A percentile compares a stretch with the other conserved stretches of the same genome.
Evolutionary conservation across 2,888 invertebrate species (phyloP).

Genomic region (Colostygia pectinataria): DNA sequence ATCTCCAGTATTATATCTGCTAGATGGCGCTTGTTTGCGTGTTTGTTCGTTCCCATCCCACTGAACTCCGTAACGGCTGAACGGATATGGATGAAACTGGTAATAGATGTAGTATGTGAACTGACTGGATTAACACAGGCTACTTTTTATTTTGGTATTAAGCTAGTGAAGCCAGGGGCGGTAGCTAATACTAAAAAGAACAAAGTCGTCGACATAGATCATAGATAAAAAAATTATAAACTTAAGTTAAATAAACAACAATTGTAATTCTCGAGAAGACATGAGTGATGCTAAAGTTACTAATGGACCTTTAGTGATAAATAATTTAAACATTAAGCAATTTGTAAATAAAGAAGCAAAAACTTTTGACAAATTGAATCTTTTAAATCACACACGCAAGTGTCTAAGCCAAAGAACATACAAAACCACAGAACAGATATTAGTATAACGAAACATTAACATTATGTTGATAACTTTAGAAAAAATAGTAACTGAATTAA

Average conservation of each 20-base stretch:
- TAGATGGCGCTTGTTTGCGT: no score
- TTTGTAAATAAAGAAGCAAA: slow-evolving; percentile 55
- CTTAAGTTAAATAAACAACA: slow-evolving; percentile 30
- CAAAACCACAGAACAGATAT: slow-evolving; percentile 46
- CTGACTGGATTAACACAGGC: no score
- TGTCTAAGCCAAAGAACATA: slow-evolving; percentile 37
- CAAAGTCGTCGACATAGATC: no score
- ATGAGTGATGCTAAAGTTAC: slow-evolving; percentile 54
- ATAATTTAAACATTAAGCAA: slow-evolving; percentile 50
- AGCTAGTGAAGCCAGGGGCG: no score
- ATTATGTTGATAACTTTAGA: no score
- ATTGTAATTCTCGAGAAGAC: slow-evolving; percentile 42
- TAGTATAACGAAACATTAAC: slow-evolving; percentile 34
- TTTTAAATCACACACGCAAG: slow-evolving; percentile 56
- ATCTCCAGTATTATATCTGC: background rate
- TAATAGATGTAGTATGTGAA: no score
- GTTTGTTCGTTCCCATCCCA: no score
- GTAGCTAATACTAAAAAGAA: no score
- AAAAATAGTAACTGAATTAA: slow-evolving; percentile 46
- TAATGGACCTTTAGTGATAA: slow-evolving; percentile 59
- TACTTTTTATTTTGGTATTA: no score
- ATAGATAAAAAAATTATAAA: background rate
- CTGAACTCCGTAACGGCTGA: no score
- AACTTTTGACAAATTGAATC: slow-evolving; percentile 70
- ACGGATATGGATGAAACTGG: no score